Percentiles rank a stretch among this genome's conserved stretches.
Conservation (phyloP, 1,140 invertebrate species). For the Anastrepha obliqua region DNA sequence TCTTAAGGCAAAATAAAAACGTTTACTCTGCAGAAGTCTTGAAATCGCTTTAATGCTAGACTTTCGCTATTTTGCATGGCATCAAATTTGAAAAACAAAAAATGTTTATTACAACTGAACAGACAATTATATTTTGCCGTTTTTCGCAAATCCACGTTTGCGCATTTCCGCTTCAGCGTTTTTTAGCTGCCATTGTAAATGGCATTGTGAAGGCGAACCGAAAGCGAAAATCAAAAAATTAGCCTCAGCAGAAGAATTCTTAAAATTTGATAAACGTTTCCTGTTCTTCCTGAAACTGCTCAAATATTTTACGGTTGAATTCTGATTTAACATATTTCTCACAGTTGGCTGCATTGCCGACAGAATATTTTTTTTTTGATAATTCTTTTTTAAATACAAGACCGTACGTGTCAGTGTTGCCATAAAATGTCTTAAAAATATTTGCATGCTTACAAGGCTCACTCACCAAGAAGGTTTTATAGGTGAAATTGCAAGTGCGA, state of each 20-base stretch:
- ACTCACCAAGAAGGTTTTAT: too few species aligned
- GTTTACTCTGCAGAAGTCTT: not conserved
- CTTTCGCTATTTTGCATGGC: not conserved
- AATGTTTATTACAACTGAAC: not conserved
- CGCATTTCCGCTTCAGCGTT: too few species aligned
- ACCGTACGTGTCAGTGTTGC: too few species aligned
- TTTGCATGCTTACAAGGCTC: too few species aligned
- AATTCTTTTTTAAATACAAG: too few species aligned
- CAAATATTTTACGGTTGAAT: constrained; percentile 21
- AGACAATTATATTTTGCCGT: not conserved
- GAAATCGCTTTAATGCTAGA: constrained; percentile 35
- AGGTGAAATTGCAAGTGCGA: too few species aligned
- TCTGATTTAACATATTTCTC: constrained; percentile 10
- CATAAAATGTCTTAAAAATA: too few species aligned
- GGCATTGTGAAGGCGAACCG: too few species aligned
- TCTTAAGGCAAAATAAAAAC: not conserved
- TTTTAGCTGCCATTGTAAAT: too few species aligned
- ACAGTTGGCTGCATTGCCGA: not conserved
- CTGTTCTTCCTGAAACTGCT: not conserved
- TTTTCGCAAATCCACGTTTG: too few species aligned
- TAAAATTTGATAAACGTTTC: not conserved
- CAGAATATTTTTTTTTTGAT: not conserved
- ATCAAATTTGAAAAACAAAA: not conserved
- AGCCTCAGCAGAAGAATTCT: too few species aligned
- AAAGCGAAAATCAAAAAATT: too few species aligned